Evolutionary conservation across 1,140 invertebrate species (phyloP).

Genomic region (Dendroctonus valens): DNA sequence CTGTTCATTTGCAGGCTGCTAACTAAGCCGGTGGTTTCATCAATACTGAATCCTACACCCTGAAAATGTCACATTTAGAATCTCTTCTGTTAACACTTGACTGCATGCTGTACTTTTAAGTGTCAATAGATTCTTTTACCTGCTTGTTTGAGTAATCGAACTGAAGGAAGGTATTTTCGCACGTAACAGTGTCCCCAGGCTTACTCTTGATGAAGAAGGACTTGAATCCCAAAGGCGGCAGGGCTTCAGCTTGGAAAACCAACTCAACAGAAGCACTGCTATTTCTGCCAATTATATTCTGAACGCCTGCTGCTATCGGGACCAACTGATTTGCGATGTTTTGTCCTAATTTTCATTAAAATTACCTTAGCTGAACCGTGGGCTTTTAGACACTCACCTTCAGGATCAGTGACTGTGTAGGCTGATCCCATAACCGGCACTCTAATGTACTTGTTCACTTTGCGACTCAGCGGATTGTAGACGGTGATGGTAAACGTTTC

Average conservation of each 20-base stretch:
- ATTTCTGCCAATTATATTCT: conserved; percentile 16
- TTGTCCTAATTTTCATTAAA: conserved; percentile 48
- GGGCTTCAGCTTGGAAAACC: conserved; percentile 61
- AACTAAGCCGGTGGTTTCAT: conserved; percentile 57
- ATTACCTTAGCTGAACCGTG: neutral
- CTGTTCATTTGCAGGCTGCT: conserved; percentile 58
- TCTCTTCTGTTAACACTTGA: too few species aligned
- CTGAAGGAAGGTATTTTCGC: neutral
- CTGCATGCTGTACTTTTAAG: neutral
- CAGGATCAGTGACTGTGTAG: conserved; percentile 64
- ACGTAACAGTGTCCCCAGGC: neutral
- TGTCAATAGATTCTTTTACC: neutral
- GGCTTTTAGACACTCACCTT: conserved; percentile 47
- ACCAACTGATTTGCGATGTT: conserved; percentile 34
- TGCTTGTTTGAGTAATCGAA: conserved; percentile 5
- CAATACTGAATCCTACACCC: conserved; percentile 39
- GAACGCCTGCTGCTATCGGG: conserved; percentile 7
- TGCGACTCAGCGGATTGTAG: conserved; percentile 77
- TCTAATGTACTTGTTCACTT: conserved; percentile 64
- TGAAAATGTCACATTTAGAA: too few species aligned
- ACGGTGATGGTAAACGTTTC: conserved; percentile 64
- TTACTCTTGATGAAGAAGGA: conserved; percentile 57
- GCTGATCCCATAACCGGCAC: conserved; percentile 63
- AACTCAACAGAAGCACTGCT: conserved; percentile 56
- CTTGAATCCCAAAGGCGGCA: conserved; percentile 67